phyloP scores from a whole-genome alignment of 1,140 invertebrate genomes.

The Drosophila bocqueti region DNA sequence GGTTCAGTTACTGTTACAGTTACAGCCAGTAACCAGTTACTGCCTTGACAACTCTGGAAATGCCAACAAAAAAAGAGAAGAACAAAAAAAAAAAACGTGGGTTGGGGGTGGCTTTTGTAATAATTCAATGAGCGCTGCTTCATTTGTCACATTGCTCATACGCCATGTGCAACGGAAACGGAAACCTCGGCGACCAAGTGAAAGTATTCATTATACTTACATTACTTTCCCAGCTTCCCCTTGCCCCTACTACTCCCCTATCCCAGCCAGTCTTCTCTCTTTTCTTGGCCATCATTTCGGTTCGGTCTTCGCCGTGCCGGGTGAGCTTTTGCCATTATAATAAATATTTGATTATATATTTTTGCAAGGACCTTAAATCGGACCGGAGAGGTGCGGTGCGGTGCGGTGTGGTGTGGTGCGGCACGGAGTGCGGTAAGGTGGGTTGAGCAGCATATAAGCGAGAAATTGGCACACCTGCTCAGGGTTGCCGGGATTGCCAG shows the following conservation, averaged over 20 bases:
- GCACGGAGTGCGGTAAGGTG: constrained; percentile 23
- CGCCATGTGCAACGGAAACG: constrained; percentile 61
- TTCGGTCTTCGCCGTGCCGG: constrained; percentile 22
- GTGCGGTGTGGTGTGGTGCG: constrained; percentile 12
- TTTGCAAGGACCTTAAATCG: constrained; percentile 61
- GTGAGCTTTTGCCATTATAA: constrained; percentile 54
- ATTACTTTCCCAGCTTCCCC: constrained; percentile 37
- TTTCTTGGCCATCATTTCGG: constrained; percentile 29
- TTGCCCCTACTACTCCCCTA: background rate
- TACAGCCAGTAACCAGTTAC: constrained; percentile 44
- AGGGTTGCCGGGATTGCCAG: constrained; percentile 24
- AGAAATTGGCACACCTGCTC: constrained; percentile 65
- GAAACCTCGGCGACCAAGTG: constrained; percentile 64
- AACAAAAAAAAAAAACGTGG: background rate
- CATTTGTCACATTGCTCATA: constrained; percentile 72
- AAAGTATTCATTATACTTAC: constrained; percentile 76
- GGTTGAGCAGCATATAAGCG: constrained; percentile 38
- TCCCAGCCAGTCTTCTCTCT: background rate
- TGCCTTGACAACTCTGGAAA: constrained; percentile 61
- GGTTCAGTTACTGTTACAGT: constrained; percentile 31
- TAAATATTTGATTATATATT: constrained; percentile 82
- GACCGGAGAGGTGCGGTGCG: constrained; percentile 14
- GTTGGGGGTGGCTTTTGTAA: constrained; percentile 50
- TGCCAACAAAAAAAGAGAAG: constrained; percentile 28
- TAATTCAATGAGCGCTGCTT: constrained; percentile 75